Evolutionary conservation across 2,888 invertebrate genomes (phyloP), one percentile per base, ranked within the genome.

Genomic region (Odontocolon sp.): DNA sequence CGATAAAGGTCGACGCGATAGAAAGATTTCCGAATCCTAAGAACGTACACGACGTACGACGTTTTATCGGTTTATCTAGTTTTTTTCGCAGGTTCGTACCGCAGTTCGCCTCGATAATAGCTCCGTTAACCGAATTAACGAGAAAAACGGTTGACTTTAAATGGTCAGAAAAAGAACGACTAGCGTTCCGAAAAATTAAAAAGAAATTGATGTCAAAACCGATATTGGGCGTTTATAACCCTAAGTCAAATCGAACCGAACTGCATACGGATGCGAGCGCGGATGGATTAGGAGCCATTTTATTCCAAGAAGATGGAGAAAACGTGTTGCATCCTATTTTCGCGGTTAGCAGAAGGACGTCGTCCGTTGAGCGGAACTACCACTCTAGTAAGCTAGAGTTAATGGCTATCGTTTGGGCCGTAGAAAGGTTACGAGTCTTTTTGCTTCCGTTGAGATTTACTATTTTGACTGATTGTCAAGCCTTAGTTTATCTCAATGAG

Each of bases 291-390:
- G 59, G 57, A 1, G 72, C 64, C 2, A 73, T 73, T n/a, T 26
- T 73, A 1, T 26, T 83, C 11, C 83, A 85, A 63, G 18, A 28
- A 9, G 81, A 78, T 52, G 77, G 78, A 5, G 28, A 50, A 14
- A 68, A 70, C 18, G 77, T 72, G 18, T 50, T 11, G 57, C 84
- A 78, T 61, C 66, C 83, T 11, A 81, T 84, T 3, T 82, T 82
- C 64, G 80, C 81, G 9, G 76, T 85, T 1, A 81, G 81, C 9
- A 80, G 81, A 59, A 80, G 82, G 57, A 84, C 83, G 1, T 81
- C 82, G 5, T 70, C 77, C 5, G 73, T 61, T 3, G 84, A 85
- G 67, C 70, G 71, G 18, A 76, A 57, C n/a, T n/a, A n/a, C n/a
- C n/a, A n/a, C n/a, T n/a, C n/a, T n/a, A n/a, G n/a, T n/a, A n/a